Percentiles rank a stretch among this genome's conserved stretches.
Evolutionary conservation across 2,797 vertebrate species (phyloP).

Genomic region (Enteromius paludinosus): DNA sequence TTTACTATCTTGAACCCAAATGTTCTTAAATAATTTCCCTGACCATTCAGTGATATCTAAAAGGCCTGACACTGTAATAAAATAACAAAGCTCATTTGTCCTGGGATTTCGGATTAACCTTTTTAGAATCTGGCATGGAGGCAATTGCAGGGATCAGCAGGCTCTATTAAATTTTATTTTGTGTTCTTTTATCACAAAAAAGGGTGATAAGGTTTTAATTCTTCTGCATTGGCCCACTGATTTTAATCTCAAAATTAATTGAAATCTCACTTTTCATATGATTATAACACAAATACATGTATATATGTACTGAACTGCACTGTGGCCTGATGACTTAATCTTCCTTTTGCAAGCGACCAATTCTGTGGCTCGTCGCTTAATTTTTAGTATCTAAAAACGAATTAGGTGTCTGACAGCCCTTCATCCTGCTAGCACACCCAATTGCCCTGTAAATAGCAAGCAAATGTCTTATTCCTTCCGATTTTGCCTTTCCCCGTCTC

Average conservation of each 20-base stretch:
- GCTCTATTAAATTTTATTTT: slow-evolving; percentile 3
- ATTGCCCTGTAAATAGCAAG: slow-evolving; percentile 54
- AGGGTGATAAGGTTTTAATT: slow-evolving; percentile 42
- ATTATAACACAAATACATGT: too few species aligned
- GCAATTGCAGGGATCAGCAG: slow-evolving; percentile 11
- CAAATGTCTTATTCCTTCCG: slow-evolving; percentile 48
- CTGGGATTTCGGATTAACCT: slow-evolving; percentile 39
- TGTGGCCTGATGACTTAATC: slow-evolving; percentile 51
- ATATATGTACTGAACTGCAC: slow-evolving; percentile 37
- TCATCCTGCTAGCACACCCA: slow-evolving; percentile 53
- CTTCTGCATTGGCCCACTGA: slow-evolving; percentile 15
- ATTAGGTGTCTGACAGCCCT: slow-evolving; percentile 58
- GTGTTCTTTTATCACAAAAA: slow-evolving; percentile 29
- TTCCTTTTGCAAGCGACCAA: slow-evolving; percentile 42
- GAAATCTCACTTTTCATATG: too few species aligned
- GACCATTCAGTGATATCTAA: not conserved
- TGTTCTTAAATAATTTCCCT: not conserved
- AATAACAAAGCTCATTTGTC: slow-evolving; percentile 12
- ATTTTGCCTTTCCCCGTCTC: slow-evolving; percentile 46
- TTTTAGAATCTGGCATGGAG: slow-evolving; percentile 26
- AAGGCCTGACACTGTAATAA: slow-evolving; percentile 23
- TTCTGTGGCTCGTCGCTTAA: slow-evolving; percentile 47
- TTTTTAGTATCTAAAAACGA: slow-evolving; percentile 59
- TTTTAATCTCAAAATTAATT: slow-evolving; percentile 38
- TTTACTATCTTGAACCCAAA: not conserved